Base-by-base conservation (phyloP, 2,113 vertebrate genomes). In the Melierax canorus region DNA sequence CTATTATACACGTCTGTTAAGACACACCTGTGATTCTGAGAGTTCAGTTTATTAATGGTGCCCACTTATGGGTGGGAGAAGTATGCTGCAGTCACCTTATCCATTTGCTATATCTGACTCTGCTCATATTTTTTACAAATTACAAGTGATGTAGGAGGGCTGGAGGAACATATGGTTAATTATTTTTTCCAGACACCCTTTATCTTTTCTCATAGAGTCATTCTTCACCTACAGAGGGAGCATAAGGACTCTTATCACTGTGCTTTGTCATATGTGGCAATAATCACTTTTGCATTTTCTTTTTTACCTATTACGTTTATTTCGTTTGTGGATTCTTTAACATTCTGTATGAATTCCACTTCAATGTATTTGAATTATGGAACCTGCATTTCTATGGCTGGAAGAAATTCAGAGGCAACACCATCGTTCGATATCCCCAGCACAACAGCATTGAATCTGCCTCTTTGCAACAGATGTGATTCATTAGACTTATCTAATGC, bases 141-240 rank as follows among this genome's bases (percentile, higher is more conserved):
- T 90, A 34, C 22, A 73, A 86, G 14, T 15, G n/a, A 92, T 88
- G 38, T 48, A 24, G 63, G 68, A 94, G 71, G 45, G 17, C 26
- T 89, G 55, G n/a, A n/a, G 39, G 81, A 93, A 85, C 87, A 95
- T 95, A 95, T 93, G 94, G 91, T 82, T 91, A 88, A 95, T 91
- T 95, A 88, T 79, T 91, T 96, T 90, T 90, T 71, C 81, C 88
- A 96, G 62, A 50, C 74, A 76, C 12, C n/a, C 74, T 86, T 88
- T 94, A 82, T 90, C 69, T 93, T 95, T 90, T 90, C 53, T 82
- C 66, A 41, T 9, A 72, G 69, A 94, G 36, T 90, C 56, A 87
- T 91, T 88, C 87, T 96, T 97, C 93, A 95, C 84, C 60, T 82
- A 91, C 69, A 66, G 74, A 60, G 39, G 29, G 68, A 96, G 30